A percentile compares a stretch with the other conserved stretches of the same genome.
These are phyloP conservation scores for Coreoperca whiteheadi DNA, from an alignment of 2,113 vertebrate species.

Conservation along the genomic window DNA sequence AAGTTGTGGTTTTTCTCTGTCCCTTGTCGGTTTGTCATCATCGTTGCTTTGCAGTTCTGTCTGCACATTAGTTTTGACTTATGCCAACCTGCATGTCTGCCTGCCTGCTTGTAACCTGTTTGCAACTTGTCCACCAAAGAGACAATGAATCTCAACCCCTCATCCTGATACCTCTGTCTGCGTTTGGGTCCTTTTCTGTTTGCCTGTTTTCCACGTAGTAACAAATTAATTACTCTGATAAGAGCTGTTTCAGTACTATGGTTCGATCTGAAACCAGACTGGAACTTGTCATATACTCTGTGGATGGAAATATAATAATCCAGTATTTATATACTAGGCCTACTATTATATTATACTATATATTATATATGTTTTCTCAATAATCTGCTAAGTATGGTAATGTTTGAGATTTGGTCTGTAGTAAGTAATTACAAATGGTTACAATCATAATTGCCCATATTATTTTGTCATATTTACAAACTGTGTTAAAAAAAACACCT, in stretches of 20 bases:
- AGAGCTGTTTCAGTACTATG: background rate
- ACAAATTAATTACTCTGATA: background rate
- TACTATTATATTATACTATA: too few species aligned
- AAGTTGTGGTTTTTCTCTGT: too few species aligned
- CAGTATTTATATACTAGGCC: background rate
- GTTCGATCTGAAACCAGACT: background rate
- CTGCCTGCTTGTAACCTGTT: too few species aligned
- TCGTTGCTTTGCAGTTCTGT: too few species aligned
- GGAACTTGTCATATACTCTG: background rate
- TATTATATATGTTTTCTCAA: background rate
- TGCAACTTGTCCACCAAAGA: too few species aligned
- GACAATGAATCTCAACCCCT: too few species aligned
- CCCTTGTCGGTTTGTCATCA: too few species aligned
- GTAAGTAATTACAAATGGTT: background rate
- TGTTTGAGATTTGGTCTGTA: background rate
- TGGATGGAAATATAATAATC: background rate
- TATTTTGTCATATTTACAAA: constrained; percentile 1
- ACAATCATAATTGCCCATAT: background rate
- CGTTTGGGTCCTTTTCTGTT: too few species aligned
- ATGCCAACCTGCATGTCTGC: too few species aligned
- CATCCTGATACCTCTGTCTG: too few species aligned
- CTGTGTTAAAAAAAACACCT: constrained; percentile 5
- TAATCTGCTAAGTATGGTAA: background rate
- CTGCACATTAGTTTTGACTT: too few species aligned
- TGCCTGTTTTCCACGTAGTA: too few species aligned